Percentiles rank a stretch among this genome's conserved stretches.
Conservation (phyloP, 2,888 invertebrate species). For the Odontocolon sp. region DNA sequence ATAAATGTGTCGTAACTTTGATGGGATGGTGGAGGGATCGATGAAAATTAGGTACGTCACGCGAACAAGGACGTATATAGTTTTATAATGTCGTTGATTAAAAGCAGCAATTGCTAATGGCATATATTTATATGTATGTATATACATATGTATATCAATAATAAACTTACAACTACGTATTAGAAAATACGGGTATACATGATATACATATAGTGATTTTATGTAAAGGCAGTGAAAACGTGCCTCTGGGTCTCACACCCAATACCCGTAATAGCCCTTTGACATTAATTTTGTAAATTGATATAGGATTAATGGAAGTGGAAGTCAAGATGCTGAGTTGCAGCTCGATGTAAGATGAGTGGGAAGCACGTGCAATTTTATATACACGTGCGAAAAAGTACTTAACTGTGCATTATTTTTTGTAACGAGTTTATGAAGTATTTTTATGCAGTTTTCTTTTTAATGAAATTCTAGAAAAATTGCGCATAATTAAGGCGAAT, state of each 20-base stretch:
- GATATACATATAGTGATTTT: no score
- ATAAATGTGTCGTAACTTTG: conserved; percentile 23
- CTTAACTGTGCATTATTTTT: no score
- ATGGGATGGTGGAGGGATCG: conserved; percentile 2
- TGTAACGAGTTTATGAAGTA: no score
- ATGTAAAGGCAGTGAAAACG: no score
- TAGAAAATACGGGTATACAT: no score
- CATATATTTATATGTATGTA: not conserved
- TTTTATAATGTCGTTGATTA: not conserved
- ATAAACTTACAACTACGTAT: no score
- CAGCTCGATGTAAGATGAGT: conserved; percentile 5
- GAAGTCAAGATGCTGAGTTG: conserved; percentile 6
- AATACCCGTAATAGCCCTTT: not conserved
- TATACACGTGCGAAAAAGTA: no score
- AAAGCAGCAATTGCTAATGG: not conserved
- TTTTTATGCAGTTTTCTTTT: no score
- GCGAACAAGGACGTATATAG: conserved; percentile 3
- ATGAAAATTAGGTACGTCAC: conserved; percentile 46
- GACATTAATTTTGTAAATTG: not conserved
- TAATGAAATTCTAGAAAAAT: no score
- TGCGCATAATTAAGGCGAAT: no score
- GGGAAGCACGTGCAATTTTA: not conserved
- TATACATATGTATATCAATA: no score
- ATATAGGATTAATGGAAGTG: not conserved
- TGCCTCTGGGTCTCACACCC: no score